phyloP scores from a whole-genome alignment of 1,140 invertebrate genomes.

The fruit fly (Drosophila melanogaster) region DNA sequence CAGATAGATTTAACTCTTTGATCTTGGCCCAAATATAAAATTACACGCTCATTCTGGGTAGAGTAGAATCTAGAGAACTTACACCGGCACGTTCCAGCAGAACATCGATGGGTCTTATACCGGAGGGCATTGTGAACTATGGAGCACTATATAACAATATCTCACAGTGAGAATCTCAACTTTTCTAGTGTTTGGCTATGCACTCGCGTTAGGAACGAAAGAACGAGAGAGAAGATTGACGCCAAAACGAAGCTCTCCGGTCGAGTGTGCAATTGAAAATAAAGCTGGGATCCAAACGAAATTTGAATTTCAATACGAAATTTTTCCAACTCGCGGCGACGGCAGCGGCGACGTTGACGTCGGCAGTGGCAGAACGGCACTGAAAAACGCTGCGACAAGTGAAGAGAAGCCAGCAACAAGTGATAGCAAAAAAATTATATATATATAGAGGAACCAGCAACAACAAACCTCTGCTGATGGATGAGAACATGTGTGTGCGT shows the following conservation, averaged over 20 bases:
- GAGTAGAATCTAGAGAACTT: conserved; percentile 52
- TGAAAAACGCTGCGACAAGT: conserved; percentile 50
- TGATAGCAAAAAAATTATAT: conserved; percentile 49
- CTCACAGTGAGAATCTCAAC: conserved; percentile 18
- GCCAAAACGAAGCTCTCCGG: conserved; percentile 56
- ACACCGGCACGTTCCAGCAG: conserved; percentile 76
- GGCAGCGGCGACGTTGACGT: conserved; percentile 8
- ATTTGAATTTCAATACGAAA: conserved; percentile 79
- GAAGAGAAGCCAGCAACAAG: conserved; percentile 67
- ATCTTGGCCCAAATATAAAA: conserved; percentile 62
- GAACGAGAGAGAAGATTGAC: conserved; percentile 20
- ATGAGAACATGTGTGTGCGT: conserved; percentile 11
- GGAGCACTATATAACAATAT: conserved; percentile 19
- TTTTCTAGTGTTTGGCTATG: conserved; percentile 17
- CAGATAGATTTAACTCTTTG: neutral
- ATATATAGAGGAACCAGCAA: neutral
- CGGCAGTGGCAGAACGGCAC: conserved; percentile 22
- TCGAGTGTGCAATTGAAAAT: conserved; percentile 78
- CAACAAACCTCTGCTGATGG: neutral
- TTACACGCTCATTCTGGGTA: conserved; percentile 13
- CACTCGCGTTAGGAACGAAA: conserved; percentile 24
- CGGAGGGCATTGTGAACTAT: conserved; percentile 61
- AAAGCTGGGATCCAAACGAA: conserved; percentile 70
- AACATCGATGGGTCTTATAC: conserved; percentile 77
- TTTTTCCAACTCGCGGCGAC: conserved; percentile 60